Percentiles rank a stretch among this genome's conserved stretches.
phyloP scores from a whole-genome alignment of 2,113 vertebrate genomes.

The Neofelis nebulosa region DNA sequence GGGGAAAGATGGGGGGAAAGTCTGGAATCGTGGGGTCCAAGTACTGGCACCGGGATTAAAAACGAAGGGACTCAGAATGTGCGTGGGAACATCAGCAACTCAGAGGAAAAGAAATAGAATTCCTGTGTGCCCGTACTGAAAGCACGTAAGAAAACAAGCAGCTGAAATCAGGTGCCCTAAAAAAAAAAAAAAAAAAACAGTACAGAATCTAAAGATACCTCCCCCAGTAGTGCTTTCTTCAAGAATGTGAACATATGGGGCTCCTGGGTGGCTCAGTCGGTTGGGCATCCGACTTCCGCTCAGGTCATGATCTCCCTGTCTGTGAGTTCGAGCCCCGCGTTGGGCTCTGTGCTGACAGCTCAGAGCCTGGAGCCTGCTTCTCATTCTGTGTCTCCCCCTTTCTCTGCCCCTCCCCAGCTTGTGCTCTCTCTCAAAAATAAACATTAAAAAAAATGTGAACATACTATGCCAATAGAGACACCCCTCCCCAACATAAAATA shows the following conservation, averaged over 20 bases:
- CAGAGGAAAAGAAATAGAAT: neutral
- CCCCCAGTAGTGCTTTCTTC: neutral
- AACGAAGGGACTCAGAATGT: neutral
- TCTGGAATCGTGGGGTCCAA: neutral
- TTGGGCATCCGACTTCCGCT: too few relatives aligned
- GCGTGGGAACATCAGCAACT: neutral
- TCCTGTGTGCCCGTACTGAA: neutral
- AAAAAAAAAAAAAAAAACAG: neutral
- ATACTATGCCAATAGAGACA: neutral
- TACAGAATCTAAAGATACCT: neutral
- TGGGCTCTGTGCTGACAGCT: too few relatives aligned
- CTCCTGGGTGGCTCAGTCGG: too few relatives aligned
- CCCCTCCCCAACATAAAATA: neutral
- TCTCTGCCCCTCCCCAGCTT: too few relatives aligned
- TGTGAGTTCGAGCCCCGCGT: too few relatives aligned
- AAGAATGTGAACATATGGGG: neutral
- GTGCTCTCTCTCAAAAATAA: too few relatives aligned
- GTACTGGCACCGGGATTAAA: neutral
- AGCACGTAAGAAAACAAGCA: neutral
- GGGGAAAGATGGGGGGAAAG: neutral
- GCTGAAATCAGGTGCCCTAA: neutral
- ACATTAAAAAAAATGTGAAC: neutral
- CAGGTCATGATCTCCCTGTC: too few relatives aligned
- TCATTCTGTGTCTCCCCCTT: too few relatives aligned
- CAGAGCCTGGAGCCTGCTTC: too few relatives aligned